Conservation (phyloP, 1,140 invertebrate species). For the Laupala kohalensis region DNA sequence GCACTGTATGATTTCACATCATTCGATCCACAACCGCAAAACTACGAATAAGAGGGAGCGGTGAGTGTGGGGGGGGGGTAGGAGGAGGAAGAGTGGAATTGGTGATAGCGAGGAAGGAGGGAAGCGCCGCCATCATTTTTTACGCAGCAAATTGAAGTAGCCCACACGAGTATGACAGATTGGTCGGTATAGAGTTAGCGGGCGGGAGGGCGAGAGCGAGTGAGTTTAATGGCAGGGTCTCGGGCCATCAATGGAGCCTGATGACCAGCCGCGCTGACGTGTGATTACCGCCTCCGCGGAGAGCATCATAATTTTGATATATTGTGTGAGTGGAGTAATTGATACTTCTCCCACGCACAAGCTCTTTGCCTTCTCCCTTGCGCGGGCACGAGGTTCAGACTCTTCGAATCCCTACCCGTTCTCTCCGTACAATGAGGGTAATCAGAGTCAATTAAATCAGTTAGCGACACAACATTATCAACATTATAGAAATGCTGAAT, state of each 20-base stretch:
- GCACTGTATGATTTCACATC: no score
- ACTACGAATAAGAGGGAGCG: no score
- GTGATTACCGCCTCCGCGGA: conserved; percentile 4
- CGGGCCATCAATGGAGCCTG: conserved; percentile 7
- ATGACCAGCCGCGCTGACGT: not conserved
- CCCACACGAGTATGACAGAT: conserved; percentile 3
- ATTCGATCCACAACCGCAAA: no score
- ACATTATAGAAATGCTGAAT: no score
- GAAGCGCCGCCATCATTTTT: not conserved
- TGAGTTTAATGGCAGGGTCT: conserved; percentile 4
- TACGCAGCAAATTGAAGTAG: not conserved
- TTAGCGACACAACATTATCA: no score
- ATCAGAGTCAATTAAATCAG: no score
- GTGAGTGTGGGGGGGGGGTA: no score
- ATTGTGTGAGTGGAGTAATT: conserved; percentile 12
- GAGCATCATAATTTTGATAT: conserved; percentile 15
- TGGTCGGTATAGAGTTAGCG: conserved; percentile 3
- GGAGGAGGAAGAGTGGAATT: not conserved
- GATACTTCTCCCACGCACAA: not conserved
- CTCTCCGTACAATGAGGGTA: not conserved
- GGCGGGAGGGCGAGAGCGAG: no score
- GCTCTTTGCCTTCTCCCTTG: not conserved
- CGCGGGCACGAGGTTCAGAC: not conserved
- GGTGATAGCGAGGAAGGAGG: not conserved
- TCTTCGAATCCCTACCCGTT: not conserved